Conservation (phyloP, 2,113 vertebrate genomes). For the Phrynocephalus versicolor region DNA sequence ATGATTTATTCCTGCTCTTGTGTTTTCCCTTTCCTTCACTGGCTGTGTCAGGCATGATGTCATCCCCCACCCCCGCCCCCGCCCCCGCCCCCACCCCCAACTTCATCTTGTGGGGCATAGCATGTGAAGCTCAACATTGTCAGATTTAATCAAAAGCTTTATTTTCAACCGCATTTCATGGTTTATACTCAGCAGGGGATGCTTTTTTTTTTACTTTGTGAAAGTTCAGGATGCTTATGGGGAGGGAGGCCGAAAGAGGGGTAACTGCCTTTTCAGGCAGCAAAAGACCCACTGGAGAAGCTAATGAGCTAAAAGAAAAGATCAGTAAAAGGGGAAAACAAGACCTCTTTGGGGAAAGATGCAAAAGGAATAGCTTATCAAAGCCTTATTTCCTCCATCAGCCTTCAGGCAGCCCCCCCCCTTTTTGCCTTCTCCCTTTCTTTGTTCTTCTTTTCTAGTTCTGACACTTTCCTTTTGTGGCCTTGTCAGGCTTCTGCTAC, state of each 20-base stretch:
- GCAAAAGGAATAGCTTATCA: constrained; percentile 46
- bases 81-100: not conserved
- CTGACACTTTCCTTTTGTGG: constrained; percentile 34
- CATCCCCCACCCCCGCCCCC: constrained; percentile 4
- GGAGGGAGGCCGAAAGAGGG: constrained; percentile 48
- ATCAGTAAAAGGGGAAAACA: constrained; percentile 29
- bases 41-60: constrained; percentile 39
- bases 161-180: constrained; percentile 66
- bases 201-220: constrained; percentile 62
- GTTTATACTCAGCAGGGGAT: constrained; percentile 43
- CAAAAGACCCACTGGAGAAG: not conserved
- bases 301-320: constrained; percentile 40
- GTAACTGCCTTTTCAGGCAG: constrained; percentile 44
- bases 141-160: constrained; percentile 62
- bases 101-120: not conserved
- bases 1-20: not conserved
- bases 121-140: constrained; percentile 30
- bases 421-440: constrained; percentile 16
- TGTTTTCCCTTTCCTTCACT: constrained; percentile 24
- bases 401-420: constrained; percentile 5
- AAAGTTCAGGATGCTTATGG: constrained; percentile 41
- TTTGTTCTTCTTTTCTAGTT: constrained; percentile 40
- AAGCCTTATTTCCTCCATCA: constrained; percentile 44
- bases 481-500: constrained; percentile 29
- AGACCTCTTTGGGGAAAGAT: constrained; percentile 25